A percentile compares a stretch with the other conserved stretches of the same genome.
These are phyloP conservation scores for Enchytraeus crypticus DNA, from an alignment of 2,888 invertebrate genomes.

Conservation along the genomic window DNA sequence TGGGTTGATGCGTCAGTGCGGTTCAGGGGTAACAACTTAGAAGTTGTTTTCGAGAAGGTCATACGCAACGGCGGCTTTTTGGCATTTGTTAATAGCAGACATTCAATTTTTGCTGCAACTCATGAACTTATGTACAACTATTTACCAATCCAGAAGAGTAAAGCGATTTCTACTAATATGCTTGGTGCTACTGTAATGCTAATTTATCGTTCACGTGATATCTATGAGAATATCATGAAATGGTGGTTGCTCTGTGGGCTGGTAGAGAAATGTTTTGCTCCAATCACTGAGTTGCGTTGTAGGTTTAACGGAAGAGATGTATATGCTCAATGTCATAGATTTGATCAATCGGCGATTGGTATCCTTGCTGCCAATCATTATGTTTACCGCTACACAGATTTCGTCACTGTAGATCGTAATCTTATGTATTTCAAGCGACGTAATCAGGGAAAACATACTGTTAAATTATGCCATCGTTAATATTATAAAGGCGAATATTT, in stretches of 20 bases:
- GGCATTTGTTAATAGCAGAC: conserved; percentile 6
- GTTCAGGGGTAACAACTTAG: conserved; percentile 5
- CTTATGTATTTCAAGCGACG: too few species aligned
- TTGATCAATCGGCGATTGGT: too few species aligned
- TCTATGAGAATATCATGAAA: conserved; percentile 36
- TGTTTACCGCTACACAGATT: too few species aligned
- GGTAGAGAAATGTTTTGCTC: conserved; percentile 42
- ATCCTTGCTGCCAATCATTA: too few species aligned
- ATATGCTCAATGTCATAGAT: conserved; percentile 34
- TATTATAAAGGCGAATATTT: too few species aligned
- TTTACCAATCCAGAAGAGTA: conserved; percentile 34
- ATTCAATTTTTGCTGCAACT: conserved; percentile 33
- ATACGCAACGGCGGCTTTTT: conserved; percentile 2
- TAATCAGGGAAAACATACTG: too few species aligned
- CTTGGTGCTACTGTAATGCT: conserved; percentile 33
- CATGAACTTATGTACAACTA: conserved; percentile 41
- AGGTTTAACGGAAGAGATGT: conserved; percentile 10
- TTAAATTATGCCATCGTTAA: too few species aligned
- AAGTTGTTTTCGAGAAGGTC: background rate
- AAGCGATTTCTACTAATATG: conserved; percentile 33
- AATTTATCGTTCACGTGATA: conserved; percentile 39
- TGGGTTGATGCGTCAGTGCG: too few species aligned
- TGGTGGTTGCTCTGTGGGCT: conserved; percentile 42
- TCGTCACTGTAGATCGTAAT: too few species aligned
- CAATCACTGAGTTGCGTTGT: conserved; percentile 32